Percentiles rank a stretch among this genome's conserved stretches.
Conservation (phyloP, 2,888 invertebrate species). For the Eupithecia exiguata region DNA sequence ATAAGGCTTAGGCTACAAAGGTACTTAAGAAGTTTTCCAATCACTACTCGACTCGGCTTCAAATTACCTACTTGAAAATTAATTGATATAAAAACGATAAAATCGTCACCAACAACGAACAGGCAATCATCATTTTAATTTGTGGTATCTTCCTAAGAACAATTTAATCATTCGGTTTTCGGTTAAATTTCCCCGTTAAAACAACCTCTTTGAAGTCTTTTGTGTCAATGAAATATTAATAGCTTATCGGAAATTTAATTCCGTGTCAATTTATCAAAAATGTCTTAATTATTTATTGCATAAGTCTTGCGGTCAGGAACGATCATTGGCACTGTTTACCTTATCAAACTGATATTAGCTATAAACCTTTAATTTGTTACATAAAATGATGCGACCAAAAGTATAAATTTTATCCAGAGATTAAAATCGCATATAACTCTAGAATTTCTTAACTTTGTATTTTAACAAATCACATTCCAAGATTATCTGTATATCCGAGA, state of each 20-base stretch:
- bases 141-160: background rate
- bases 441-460: too few relatives aligned
- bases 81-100: background rate
- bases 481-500: too few relatives aligned
- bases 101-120: background rate
- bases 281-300: background rate
- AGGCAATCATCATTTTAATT: background rate
- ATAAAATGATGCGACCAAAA: background rate
- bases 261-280: constrained; percentile 7
- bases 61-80: background rate
- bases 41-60: background rate
- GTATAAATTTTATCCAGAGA: too few relatives aligned
- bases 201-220: constrained; percentile 19
- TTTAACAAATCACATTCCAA: too few relatives aligned
- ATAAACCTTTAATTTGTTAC: background rate
- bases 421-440: too few relatives aligned
- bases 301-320: background rate
- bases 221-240: constrained; percentile 35
- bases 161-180: constrained; percentile 22
- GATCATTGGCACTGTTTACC: background rate
- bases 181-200: constrained; percentile 33
- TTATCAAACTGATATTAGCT: background rate
- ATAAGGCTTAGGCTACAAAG: background rate
- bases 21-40: background rate
- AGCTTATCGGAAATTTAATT: constrained; percentile 13